Base-by-base conservation (phyloP, 2,888 invertebrate genomes). In the Strigamia crassipes region DNA sequence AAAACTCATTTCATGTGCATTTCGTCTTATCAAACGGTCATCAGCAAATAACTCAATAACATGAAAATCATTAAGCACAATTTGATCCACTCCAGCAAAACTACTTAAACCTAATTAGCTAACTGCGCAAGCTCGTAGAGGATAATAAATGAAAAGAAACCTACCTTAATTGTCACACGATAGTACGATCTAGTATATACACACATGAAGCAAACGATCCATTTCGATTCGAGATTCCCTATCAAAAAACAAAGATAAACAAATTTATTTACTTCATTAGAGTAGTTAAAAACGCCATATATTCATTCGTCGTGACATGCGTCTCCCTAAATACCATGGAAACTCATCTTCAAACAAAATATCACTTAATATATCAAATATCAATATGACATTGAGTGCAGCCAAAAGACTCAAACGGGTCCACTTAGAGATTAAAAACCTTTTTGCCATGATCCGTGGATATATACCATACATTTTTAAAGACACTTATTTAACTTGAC, bases 41-140 rank as follows among this genome's bases (percentile, higher is more conserved):
- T 56, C 56, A 56, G 56, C 56, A 56, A 56, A 56, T 56, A 56
- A 56, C n/a, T 56, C 56, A 56, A 56, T 56, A 56, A 56, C 56
- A 56, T 56, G 18, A 18, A 56, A 56, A 56, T 56, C 56, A 56
- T 56, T 56, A 56, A 56, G 56, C 18, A 56, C n/a, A 56, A 56
- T 56, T 56, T 56, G 56, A 56, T 3, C 46, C 56, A 18, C 1
- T 18, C 56, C 18, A 56, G 18, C 56, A 56, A 0, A 38, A 56
- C 56, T 8, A 56, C 15, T 56, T 56, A 56, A 56, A 18, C 56
- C 56, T 56, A 56, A 56, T 56, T 56, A 56, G 56, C 56, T 56
- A 18, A 56, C 56, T 56, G 56, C 56, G 18, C 56, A 56, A 56
- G 56, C 56, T 56, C 56, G 10, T 18, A n/a, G 15, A 13, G 5